Conservation (phyloP, 2,888 invertebrate genomes). For the Scaptomyza reducta region DNA sequence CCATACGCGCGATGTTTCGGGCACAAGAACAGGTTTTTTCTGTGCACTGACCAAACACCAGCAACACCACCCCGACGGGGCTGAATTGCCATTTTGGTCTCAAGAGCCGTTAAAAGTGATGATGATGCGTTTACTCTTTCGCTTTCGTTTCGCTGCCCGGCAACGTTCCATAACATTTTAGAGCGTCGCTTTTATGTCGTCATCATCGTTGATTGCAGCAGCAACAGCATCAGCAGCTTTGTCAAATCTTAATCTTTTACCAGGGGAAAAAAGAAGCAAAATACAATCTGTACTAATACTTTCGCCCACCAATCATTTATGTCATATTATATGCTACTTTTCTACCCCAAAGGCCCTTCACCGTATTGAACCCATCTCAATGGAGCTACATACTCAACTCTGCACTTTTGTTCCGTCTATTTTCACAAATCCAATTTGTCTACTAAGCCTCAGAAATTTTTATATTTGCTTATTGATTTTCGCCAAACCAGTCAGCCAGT, state of each 20-base stretch:
- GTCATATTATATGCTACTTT: constrained; percentile 65
- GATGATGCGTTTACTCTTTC: constrained; percentile 71
- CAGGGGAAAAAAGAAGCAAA: constrained; percentile 16
- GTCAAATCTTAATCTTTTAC: constrained; percentile 53
- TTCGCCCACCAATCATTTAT: constrained; percentile 51
- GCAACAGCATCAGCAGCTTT: constrained; percentile 22
- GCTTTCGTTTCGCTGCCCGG: constrained; percentile 43
- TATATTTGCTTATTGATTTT: constrained; percentile 76
- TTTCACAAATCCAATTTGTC: constrained; percentile 76
- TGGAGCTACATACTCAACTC: constrained; percentile 21
- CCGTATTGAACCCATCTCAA: constrained; percentile 14
- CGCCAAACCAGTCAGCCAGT: constrained; percentile 8
- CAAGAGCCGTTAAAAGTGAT: constrained; percentile 70
- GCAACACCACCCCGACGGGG: background rate
- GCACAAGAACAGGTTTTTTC: constrained; percentile 15
- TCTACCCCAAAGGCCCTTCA: background rate
- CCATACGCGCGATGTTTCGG: constrained; percentile 65
- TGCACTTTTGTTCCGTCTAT: constrained; percentile 29
- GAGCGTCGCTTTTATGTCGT: constrained; percentile 47
- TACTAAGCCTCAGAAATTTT: constrained; percentile 72
- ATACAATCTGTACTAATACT: constrained; percentile 58
- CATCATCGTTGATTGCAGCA: constrained; percentile 39
- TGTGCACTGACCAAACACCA: background rate
- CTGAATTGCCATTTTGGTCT: constrained; percentile 22
- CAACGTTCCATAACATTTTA: constrained; percentile 52